These are phyloP conservation scores for Ichneumoninae sp. DNA, from an alignment of 2,888 invertebrate genomes.

Conservation along the genomic window DNA sequence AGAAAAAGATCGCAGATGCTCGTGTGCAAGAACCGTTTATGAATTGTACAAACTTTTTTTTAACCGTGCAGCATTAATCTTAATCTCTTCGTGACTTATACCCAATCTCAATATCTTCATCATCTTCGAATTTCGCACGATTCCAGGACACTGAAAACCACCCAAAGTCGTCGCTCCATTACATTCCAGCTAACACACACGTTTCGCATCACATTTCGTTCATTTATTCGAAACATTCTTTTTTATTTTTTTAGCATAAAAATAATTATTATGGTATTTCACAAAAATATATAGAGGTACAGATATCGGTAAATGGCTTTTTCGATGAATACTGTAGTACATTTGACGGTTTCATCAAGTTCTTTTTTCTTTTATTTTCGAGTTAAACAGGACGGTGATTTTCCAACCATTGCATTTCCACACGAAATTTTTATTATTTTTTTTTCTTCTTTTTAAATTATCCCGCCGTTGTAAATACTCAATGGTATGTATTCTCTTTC, in stretches of 20 bases:
- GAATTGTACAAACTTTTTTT: background rate
- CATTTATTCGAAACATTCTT: conserved; percentile 13
- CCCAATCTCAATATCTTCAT: background rate
- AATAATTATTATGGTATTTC: conserved; percentile 59
- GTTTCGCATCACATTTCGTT: conserved; percentile 6
- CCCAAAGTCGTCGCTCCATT: background rate
- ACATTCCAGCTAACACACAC: background rate
- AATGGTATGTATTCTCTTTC: background rate
- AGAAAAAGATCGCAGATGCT: too few relatives aligned
- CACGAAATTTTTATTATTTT: conserved; percentile 1
- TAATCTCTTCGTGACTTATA: background rate
- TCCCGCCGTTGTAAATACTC: conserved; percentile 4
- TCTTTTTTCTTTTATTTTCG: conserved; percentile 17
- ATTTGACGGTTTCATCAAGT: conserved; percentile 38
- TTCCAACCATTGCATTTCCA: conserved; percentile 38
- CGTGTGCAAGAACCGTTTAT: too few relatives aligned
- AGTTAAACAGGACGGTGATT: conserved; percentile 26
- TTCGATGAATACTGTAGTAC: conserved; percentile 52
- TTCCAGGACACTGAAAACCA: background rate
- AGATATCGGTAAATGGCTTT: conserved; percentile 49
- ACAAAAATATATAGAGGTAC: conserved; percentile 66
- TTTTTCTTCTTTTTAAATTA: background rate
- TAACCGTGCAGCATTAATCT: background rate
- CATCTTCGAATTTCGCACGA: background rate
- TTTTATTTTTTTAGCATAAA: conserved; percentile 36